phyloP scores from a whole-genome alignment of 1,140 invertebrate species.

The Plectus sambesii region DNA sequence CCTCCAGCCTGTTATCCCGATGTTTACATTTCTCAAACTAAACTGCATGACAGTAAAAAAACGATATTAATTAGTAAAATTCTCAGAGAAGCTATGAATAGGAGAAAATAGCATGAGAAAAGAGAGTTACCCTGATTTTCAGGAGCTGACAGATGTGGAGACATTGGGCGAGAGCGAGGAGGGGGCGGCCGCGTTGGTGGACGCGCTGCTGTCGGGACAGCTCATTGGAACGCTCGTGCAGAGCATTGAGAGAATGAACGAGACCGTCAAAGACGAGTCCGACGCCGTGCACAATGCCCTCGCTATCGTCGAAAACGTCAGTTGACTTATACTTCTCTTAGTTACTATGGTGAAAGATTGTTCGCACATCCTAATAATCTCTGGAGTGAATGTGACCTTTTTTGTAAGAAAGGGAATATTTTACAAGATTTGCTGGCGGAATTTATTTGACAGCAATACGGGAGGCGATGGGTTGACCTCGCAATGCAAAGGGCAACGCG shows the following conservation, averaged over 20 bases:
- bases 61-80: too few relatives aligned
- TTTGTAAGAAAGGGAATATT: too few relatives aligned
- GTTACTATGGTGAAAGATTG: neutral
- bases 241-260: conserved; percentile 83
- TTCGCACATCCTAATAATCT: conserved; percentile 27
- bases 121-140: too few relatives aligned
- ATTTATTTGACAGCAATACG: too few relatives aligned
- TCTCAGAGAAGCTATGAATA: too few relatives aligned
- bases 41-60: too few relatives aligned
- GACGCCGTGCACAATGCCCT: conserved; percentile 92
- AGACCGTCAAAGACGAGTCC: conserved; percentile 79
- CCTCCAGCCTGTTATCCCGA: neutral
- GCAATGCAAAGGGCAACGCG: too few relatives aligned
- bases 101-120: too few relatives aligned
- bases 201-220: conserved; percentile 65
- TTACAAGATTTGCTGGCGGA: too few relatives aligned
- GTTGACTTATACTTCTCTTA: conserved; percentile 3
- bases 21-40: too few relatives aligned
- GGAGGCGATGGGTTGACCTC: too few relatives aligned
- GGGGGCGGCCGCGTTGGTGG: conserved; percentile 50
- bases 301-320: conserved; percentile 46
- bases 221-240: conserved; percentile 72
- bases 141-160: conserved; percentile 92
- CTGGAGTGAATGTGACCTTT: too few relatives aligned
- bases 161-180: conserved; percentile 69